Conservation (phyloP, 2,888 invertebrate species). For the Polia nebulosa region DNA sequence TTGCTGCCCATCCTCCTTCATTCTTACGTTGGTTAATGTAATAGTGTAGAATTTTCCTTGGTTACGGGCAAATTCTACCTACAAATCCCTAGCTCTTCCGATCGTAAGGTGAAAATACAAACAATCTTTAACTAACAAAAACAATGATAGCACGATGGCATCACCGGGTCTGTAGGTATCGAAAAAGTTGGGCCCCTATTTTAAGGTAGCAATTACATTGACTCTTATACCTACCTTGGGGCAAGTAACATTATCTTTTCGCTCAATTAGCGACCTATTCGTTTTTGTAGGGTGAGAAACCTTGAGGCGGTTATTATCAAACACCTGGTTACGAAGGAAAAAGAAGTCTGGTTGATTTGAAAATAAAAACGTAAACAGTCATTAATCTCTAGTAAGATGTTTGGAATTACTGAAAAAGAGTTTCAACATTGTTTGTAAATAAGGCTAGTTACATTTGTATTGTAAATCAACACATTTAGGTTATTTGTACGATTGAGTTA, state of each 20-base stretch:
- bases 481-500: slow-evolving; percentile 42
- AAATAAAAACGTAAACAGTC: slow-evolving; percentile 67
- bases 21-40: too few species aligned
- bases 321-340: slow-evolving; percentile 73
- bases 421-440: slow-evolving; percentile 75
- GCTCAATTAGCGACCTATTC: slow-evolving; percentile 75
- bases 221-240: slow-evolving; percentile 64
- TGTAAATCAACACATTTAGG: slow-evolving; percentile 63
- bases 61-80: neutral
- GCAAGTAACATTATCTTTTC: slow-evolving; percentile 76
- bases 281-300: slow-evolving; percentile 66
- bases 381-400: slow-evolving; percentile 70
- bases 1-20: too few species aligned
- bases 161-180: neutral
- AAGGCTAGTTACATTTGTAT: slow-evolving; percentile 68
- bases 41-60: neutral
- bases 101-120: neutral
- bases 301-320: slow-evolving; percentile 75
- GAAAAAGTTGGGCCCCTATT: slow-evolving; percentile 14
- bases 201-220: slow-evolving; percentile 43
- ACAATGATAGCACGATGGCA: slow-evolving; percentile 26
- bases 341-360: slow-evolving; percentile 61
- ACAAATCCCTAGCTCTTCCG: neutral
- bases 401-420: slow-evolving; percentile 70
- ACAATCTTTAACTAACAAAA: slow-evolving; percentile 24